Base-by-base conservation (phyloP, 2,113 vertebrate genomes). In the Semnopithecus entellus region DNA sequence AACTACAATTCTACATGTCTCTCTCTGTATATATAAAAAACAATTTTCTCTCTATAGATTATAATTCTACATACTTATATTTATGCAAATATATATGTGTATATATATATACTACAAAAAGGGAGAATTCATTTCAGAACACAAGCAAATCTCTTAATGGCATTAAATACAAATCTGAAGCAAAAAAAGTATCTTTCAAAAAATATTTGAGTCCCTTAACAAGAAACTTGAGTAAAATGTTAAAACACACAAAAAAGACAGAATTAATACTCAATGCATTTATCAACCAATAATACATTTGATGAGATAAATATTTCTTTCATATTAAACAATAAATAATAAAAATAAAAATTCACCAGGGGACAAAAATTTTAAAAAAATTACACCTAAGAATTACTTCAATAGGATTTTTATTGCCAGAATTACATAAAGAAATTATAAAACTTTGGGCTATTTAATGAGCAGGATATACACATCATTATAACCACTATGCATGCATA, bases 371-470 rank as follows among this genome's bases (percentile, higher is more conserved):
- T 11, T 72, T 30, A 17, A 76, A 93, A 38, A 7, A 91, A 76
- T 40, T 84, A 72, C 30, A 76, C 5, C 38, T 20, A 70, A 83
- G 45, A 85, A 73, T 64, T 1, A 2, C 59, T 92, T 88, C 75
- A 86, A 55, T 43, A 73, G 14, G 14, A 48, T 82, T 96, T 88
- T 85, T 82, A 91, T 79, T 91, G 3, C 70, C 92, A 3, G 32
- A 94, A 92, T 96, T 72, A n/a, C 8, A 84, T 9, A 79, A 5
- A 92, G 52, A 88, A 88, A 78, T 88, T 82, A 43, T 23, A 97
- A 86, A 93, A 91, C 27, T 92, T 76, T 25, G 20, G 45, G 12
- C 25, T 68, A 20, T 73, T 83, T 90, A 83, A 75, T 83, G 8
- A 73, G 50, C 25, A 82, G 25, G 45, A 43, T 43, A 45, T 68